Evolutionary conservation across 2,113 vertebrate genomes (phyloP), one percentile per base, ranked within the genome.

Genomic region (Alosa alosa): DNA sequence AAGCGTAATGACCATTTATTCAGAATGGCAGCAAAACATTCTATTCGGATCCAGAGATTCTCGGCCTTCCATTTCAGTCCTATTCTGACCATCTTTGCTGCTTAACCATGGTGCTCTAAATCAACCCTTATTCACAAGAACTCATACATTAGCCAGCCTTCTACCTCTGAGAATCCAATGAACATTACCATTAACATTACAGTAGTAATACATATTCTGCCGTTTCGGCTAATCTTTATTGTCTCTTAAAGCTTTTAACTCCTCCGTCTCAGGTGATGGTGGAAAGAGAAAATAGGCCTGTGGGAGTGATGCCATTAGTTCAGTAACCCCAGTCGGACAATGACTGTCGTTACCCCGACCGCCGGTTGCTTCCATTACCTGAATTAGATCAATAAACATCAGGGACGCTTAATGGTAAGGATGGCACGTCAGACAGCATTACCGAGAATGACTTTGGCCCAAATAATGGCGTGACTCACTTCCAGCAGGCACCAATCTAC

Each of bases 331-430:
- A 39, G 72, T 36, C 11, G 36, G 72, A 78, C 72, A 78, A 78
- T 78, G 72, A 60, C 72, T 39, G 13, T 36, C 72, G 39, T 41
- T 72, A 31, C 25, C 10, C 72, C 31, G 25, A 39, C 13, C 72
- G 55, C 36, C 25, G 36, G 10, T 15, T 39, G 72, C 10, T 15
- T 78, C 72, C 72, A 78, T 36, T 78, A 78, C 72, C 72, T 78
- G 72, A 78, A 78, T 39, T 36, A 78, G 36, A 39, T 15, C 72
- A 78, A 78, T 78, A 78, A 78, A 41, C 72, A 39, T 78, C 72
- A 78, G 31, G 72, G 36, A 4, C 31, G 13, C 13, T 75, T 75
- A 75, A 75, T 75, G 72, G 72, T 78, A 36, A 78, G 36, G 25
- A 78, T 36, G 25, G 72, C 72, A 39, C 72, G 39, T 78, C 36